phyloP scores from a whole-genome alignment of 2,888 invertebrate species.

The Holacanthella duospinosa region DNA sequence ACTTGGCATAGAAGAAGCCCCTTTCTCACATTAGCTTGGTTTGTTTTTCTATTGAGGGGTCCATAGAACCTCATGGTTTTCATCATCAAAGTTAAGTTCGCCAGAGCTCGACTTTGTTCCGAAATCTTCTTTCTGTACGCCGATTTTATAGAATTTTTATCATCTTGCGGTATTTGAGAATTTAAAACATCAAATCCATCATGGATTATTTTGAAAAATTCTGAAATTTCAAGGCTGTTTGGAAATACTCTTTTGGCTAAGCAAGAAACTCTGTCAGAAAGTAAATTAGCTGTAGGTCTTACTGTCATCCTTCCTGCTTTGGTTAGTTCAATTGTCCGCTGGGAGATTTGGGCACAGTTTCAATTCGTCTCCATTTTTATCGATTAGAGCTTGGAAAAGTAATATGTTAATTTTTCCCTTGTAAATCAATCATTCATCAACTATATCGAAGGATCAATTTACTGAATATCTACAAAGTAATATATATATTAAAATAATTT shows the following conservation, averaged over 20 bases:
- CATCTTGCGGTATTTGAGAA: neutral
- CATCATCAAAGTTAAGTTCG: neutral
- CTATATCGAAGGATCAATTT: slow-evolving; percentile 12
- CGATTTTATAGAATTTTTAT: slow-evolving; percentile 7
- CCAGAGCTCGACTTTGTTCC: neutral
- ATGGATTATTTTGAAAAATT: slow-evolving; percentile 10
- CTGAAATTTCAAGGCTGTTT: neutral
- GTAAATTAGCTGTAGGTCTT: slow-evolving; percentile 6
- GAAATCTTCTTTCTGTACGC: neutral
- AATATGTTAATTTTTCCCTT: slow-evolving; percentile 13
- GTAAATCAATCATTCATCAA: slow-evolving; percentile 1
- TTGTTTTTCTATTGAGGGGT: too few species aligned
- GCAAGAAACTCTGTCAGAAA: slow-evolving; percentile 2
- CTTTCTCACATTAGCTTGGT: neutral
- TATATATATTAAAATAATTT: too few species aligned
- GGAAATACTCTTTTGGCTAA: slow-evolving; percentile 4
- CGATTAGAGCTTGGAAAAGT: neutral
- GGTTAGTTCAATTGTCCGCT: too few species aligned
- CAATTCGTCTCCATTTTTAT: slow-evolving; percentile 10
- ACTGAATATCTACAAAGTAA: slow-evolving; percentile 17
- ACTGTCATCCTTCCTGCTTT: slow-evolving; percentile 12
- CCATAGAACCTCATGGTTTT: neutral
- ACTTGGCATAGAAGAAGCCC: slow-evolving; percentile 8
- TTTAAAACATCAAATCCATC: slow-evolving; percentile 11
- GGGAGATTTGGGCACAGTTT: too few species aligned